Evolutionary conservation across 1,140 invertebrate species (phyloP).

Genomic region (Samia ricini): DNA sequence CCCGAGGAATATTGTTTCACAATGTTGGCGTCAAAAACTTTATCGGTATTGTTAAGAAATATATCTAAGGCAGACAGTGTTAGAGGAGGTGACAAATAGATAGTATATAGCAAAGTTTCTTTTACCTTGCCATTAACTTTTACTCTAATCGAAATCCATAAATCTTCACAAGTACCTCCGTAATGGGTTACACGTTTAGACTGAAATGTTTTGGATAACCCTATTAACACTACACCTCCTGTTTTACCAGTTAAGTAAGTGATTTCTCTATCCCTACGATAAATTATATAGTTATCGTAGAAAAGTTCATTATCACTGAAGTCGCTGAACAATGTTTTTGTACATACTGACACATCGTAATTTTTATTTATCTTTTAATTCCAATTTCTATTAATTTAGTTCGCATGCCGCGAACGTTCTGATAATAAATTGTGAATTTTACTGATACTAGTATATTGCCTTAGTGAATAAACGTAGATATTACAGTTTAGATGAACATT

Average conservation of each 20-base stretch:
- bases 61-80: background rate
- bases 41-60: background rate
- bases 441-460: constrained; percentile 7
- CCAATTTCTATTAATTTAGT: constrained; percentile 28
- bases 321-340: constrained; percentile 25
- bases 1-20: background rate
- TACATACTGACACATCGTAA: constrained; percentile 22
- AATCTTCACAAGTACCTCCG: background rate
- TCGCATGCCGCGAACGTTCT: constrained; percentile 32
- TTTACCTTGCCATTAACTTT: background rate
- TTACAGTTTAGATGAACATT: constrained; percentile 21
- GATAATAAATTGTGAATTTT: constrained; percentile 35
- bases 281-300: constrained; percentile 17
- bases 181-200: background rate
- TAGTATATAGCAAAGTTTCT: background rate
- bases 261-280: constrained; percentile 16
- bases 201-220: background rate
- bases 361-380: constrained; percentile 4
- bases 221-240: background rate
- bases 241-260: background rate
- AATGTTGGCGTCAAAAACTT: background rate
- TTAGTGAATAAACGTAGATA: too few species aligned
- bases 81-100: background rate
- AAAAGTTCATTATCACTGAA: constrained; percentile 19
- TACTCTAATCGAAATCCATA: background rate